These are phyloP conservation scores for Manis crassicaudata DNA, from an alignment of 2,797 vertebrate genomes.

Conservation along the genomic window DNA sequence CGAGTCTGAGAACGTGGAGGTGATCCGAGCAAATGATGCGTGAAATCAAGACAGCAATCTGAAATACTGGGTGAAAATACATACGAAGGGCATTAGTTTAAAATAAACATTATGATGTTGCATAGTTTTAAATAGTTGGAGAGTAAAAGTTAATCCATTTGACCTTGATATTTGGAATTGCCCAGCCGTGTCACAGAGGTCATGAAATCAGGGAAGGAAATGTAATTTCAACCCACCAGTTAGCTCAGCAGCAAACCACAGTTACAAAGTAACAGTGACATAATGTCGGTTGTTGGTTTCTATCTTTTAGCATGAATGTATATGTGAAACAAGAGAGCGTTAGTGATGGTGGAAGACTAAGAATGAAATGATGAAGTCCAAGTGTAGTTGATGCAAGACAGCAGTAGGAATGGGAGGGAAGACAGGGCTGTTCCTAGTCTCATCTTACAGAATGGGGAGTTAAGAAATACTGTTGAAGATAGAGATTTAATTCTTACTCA, in stretches of 20 bases:
- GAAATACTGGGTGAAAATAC: not conserved
- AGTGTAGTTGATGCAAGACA: not conserved
- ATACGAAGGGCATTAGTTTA: not conserved
- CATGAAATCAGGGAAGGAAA: not conserved
- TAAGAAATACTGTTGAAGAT: not conserved
- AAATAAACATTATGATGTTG: constrained; percentile 26
- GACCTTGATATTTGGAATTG: not conserved
- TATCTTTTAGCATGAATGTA: not conserved
- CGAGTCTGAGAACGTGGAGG: not conserved
- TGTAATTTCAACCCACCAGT: not conserved
- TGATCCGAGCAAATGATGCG: not conserved
- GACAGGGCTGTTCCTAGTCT: not conserved
- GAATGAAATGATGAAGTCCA: not conserved
- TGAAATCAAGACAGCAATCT: not conserved
- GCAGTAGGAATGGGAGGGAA: not conserved
- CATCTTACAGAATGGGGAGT: not conserved
- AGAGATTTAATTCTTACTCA: not conserved
- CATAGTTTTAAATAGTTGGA: not conserved
- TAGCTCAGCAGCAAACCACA: not conserved
- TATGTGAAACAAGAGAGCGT: not conserved
- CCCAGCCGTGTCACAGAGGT: not conserved
- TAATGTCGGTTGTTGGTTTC: not conserved
- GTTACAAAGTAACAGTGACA: not conserved
- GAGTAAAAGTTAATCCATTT: not conserved
- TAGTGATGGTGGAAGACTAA: not conserved